Conservation (phyloP, 2,113 vertebrate genomes). For the Stigmatopora argus region DNA sequence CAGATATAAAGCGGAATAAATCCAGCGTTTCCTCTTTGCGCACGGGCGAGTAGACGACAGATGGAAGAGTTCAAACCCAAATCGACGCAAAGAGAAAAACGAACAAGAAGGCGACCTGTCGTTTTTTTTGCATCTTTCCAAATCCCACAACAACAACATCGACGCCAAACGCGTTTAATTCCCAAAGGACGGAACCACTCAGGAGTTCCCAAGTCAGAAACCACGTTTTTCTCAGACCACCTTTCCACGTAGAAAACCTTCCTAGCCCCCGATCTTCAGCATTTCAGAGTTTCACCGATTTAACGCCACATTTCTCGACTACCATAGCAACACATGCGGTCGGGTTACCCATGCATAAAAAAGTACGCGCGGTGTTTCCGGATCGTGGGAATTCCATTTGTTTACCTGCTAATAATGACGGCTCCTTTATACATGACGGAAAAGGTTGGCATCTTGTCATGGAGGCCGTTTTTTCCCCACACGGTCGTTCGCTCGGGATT, state of each 20-base stretch:
- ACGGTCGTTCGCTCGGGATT: background rate
- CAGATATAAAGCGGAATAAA: background rate
- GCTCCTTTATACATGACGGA: conserved; percentile 80
- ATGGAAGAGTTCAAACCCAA: conserved; percentile 1
- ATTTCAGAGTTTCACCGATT: background rate
- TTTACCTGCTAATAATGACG: conserved; percentile 79
- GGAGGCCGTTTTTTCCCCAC: conserved; percentile 29
- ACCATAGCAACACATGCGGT: background rate
- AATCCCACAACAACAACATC: background rate
- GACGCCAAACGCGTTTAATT: background rate
- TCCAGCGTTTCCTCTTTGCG: background rate
- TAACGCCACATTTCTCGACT: background rate
- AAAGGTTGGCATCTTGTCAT: conserved; percentile 74
- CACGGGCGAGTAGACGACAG: background rate
- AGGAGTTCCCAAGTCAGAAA: background rate
- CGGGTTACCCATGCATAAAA: background rate
- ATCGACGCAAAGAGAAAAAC: conserved; percentile 1
- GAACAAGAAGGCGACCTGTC: background rate
- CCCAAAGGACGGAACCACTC: background rate
- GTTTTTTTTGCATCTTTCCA: background rate
- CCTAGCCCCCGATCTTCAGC: background rate
- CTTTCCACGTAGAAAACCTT: background rate
- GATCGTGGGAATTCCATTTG: background rate
- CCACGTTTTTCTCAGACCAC: background rate
- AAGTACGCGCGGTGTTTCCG: background rate